Conservation (phyloP, 2,888 invertebrate genomes). For the Clusia tigrina region DNA sequence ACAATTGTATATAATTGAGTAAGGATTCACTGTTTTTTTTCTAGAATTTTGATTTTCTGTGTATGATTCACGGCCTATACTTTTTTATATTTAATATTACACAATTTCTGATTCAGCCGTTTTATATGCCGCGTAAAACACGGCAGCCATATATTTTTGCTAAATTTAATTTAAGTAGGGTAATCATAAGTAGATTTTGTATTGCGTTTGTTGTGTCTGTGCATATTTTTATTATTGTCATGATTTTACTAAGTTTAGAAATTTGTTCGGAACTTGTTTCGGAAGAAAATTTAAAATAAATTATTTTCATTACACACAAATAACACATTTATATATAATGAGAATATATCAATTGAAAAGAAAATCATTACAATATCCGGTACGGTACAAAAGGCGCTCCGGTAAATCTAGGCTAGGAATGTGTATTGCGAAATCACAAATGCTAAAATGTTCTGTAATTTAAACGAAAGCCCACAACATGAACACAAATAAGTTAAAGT, state of each 20-base stretch:
- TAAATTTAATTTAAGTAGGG: constrained; percentile 19
- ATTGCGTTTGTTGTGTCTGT: constrained; percentile 23
- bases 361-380: no score
- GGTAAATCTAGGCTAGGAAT: no score
- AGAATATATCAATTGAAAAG: no score
- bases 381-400: no score
- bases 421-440: no score
- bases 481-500: no score
- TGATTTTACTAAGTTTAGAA: not conserved
- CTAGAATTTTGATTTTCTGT: no score
- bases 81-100: not conserved
- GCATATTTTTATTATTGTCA: constrained; percentile 15
- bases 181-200: constrained; percentile 27
- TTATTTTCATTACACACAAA: no score
- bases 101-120: not conserved
- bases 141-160: constrained; percentile 27
- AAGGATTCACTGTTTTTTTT: not conserved
- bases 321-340: no score
- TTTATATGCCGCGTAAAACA: not conserved
- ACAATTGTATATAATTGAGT: not conserved
- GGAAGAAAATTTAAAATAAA: not conserved
- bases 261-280: not conserved
- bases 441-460: no score
- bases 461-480: no score
- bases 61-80: no score